phyloP scores from a whole-genome alignment of 2,113 vertebrate genomes.

The Porphyrio hochstetteri region DNA sequence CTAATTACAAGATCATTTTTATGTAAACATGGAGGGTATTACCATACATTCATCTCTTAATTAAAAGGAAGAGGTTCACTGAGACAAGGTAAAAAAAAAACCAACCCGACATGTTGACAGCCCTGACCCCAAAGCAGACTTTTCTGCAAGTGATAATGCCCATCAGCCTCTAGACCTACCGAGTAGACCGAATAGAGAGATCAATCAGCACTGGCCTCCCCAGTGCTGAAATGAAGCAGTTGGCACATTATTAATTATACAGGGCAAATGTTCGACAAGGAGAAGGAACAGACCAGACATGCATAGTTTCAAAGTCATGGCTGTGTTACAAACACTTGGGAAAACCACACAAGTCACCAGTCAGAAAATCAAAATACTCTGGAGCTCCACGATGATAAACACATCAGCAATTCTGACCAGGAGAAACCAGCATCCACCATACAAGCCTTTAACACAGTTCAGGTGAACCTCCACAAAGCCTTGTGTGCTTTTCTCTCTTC shows the following conservation, averaged over 20 bases:
- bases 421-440: not conserved
- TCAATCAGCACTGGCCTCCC: not conserved
- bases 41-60: not conserved
- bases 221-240: not conserved
- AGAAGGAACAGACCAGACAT: not conserved
- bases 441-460: not conserved
- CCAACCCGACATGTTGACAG: not conserved
- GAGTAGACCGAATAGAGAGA: not conserved
- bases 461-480: not conserved
- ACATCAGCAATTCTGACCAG: not conserved
- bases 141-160: not conserved
- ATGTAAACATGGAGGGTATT: not conserved
- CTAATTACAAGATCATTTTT: slow-evolving; percentile 20
- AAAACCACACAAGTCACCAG: not conserved
- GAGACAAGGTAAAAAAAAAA: not conserved
- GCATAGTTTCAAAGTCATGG: not conserved
- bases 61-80: not conserved
- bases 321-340: not conserved
- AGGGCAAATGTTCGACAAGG: accelerated
- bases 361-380: not conserved
- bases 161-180: not conserved
- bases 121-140: slow-evolving; percentile 1
- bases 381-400: not conserved
- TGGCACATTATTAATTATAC: not conserved
- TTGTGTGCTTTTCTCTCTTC: not conserved